Base-by-base conservation (phyloP, 1,140 invertebrate species). In the Caerostris extrusa region DNA sequence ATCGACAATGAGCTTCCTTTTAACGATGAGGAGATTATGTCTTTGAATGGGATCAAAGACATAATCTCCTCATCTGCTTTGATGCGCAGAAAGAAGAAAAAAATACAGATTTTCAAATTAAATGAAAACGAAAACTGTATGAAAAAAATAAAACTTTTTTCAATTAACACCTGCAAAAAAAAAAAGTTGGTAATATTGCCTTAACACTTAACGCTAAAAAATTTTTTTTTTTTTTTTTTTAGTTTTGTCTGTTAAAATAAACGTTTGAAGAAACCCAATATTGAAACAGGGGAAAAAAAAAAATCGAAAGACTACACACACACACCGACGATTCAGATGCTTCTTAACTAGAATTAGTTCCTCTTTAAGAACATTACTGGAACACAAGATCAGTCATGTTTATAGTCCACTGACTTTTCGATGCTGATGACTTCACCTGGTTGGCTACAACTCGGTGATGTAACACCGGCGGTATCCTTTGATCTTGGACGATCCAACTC, bases 301-400 rank as follows among this genome's bases (percentile, higher is more conserved):
- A 7, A 12, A 64, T 57, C 50, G 53, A 90, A 90, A 90, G 34
- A 34, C 34, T 90, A 19, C 34, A n/a, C 87, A 67, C 58, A 55
- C 81, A 77, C 34, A 77, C 82, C 34, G 61, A 10, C 50, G 55
- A 85, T 87, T 93, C 50, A n/a, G 61, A 93, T 85, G 67, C 91
- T 64, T 93, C 82, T 93, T 93, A 93, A 93, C 91, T 86, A 93
- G 91, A 93, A 64, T 93, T 93, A 93, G 91, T 93, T 93, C 91
- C 91, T 83, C 91, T 61, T 87, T 86, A n/a, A 12, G 85, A 82
- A 86, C 83, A 86, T 19, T 71, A 53, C 60, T 85, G 50, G 83
- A 93, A 93, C 91, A 69, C 53, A 85, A 85, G 83, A 86, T 55
- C 57, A 82, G 83, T 87, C 91, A 93, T 85, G 83, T 86, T 71